phyloP scores from a whole-genome alignment of 2,888 invertebrate species.

The Dyspetes luteomarginatus region DNA sequence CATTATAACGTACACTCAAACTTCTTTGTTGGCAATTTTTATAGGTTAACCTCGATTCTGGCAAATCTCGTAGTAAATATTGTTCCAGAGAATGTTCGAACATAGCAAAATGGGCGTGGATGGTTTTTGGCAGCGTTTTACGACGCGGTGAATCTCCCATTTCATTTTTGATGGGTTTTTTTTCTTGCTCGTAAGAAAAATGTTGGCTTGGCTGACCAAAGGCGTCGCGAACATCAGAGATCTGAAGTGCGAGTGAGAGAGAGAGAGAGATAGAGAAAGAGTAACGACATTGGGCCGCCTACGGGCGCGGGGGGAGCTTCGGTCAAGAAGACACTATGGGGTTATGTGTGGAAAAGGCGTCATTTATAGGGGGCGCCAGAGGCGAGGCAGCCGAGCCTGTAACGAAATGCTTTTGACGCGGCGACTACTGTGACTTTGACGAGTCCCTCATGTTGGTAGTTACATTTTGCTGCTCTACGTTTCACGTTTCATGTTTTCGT shows the following conservation, averaged over 20 bases:
- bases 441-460: constrained; percentile 43
- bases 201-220: neutral
- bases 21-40: too few species aligned
- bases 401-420: constrained; percentile 45
- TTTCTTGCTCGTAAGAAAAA: neutral
- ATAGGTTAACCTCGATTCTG: constrained; percentile 18
- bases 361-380: constrained; percentile 31
- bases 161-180: constrained; percentile 29
- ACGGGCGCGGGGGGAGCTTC: neutral
- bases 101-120: neutral
- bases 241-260: too few species aligned
- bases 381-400: constrained; percentile 25
- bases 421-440: constrained; percentile 54
- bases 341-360: constrained; percentile 48
- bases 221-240: neutral
- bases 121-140: constrained; percentile 6
- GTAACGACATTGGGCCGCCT: neutral
- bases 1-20: neutral
- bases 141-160: constrained; percentile 34
- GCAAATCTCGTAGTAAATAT: neutral
- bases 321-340: constrained; percentile 2
- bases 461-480: constrained; percentile 21
- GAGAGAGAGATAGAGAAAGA: neutral
- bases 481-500: constrained; percentile 6
- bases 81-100: neutral